phyloP scores from a whole-genome alignment of 2,797 vertebrate genomes.

The Gambelia wislizenii region DNA sequence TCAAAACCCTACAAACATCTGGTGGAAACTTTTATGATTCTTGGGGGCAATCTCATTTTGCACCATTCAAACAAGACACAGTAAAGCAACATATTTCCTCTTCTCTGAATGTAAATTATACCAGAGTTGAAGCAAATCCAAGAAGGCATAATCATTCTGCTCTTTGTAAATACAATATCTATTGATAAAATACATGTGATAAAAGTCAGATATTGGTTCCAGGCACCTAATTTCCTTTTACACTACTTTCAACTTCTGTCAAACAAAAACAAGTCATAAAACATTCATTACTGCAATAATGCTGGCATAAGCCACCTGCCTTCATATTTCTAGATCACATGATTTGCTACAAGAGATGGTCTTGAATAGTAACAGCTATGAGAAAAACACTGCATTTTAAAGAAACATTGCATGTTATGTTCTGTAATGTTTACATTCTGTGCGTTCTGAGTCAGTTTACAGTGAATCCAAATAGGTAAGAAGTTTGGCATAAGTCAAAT shows the following conservation, averaged over 20 bases:
- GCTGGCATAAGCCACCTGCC: conserved; percentile 41
- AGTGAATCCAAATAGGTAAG: background rate
- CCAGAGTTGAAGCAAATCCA: conserved; percentile 41
- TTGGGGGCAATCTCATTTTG: background rate
- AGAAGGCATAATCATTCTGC: conserved; percentile 9
- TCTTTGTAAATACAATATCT: conserved; percentile 45
- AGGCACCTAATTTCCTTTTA: conserved; percentile 46
- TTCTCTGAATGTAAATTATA: conserved; percentile 27
- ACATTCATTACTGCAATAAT: conserved; percentile 41
- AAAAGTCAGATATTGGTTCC: conserved; percentile 44
- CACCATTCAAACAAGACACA: background rate
- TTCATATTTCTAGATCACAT: conserved; percentile 21
- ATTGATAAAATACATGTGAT: conserved; percentile 49
- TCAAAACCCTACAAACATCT: background rate
- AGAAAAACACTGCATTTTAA: too few species aligned
- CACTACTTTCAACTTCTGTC: conserved; percentile 22
- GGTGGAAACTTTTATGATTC: conserved; percentile 5
- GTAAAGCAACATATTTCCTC: conserved; percentile 28
- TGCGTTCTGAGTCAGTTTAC: background rate
- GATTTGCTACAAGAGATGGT: conserved; percentile 15
- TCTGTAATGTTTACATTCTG: background rate
- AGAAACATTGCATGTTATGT: background rate
- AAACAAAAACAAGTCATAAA: conserved; percentile 53
- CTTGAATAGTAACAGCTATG: background rate
- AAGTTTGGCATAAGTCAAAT: background rate